Conservation (phyloP, 2,888 invertebrate genomes). For the Lasioglossum figueresi region DNA sequence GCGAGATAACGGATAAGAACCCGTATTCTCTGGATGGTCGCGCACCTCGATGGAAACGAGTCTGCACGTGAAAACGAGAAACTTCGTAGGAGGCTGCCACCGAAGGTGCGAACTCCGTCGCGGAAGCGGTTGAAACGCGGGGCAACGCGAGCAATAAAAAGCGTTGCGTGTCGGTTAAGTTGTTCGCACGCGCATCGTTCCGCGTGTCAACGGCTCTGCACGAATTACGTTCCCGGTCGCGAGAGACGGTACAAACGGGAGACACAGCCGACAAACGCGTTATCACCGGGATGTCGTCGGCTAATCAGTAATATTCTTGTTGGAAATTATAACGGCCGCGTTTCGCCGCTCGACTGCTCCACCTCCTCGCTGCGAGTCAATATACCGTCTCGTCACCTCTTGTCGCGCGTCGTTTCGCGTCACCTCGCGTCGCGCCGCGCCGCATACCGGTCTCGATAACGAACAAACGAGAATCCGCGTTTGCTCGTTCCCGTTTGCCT, state of each 20-base stretch:
- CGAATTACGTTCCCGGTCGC: neutral
- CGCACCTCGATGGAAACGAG: neutral
- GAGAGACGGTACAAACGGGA: neutral
- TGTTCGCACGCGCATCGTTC: neutral
- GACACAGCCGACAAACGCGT: neutral
- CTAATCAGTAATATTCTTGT: constrained; percentile 6
- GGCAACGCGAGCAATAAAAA: neutral
- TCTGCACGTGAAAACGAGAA: neutral
- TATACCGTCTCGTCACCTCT: neutral
- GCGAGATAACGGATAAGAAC: constrained; percentile 28
- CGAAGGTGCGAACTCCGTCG: neutral
- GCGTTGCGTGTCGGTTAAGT: neutral
- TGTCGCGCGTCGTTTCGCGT: neutral
- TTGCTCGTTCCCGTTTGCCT: neutral
- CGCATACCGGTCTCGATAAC: neutral
- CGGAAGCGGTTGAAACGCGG: neutral
- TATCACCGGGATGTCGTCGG: constrained; percentile 1
- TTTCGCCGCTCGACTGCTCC: constrained; percentile 5
- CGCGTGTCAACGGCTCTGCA: neutral
- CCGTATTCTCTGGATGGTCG: constrained; percentile 10
- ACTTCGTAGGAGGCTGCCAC: neutral
- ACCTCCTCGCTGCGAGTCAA: neutral
- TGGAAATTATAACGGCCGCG: constrained; percentile 10
- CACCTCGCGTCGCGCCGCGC: neutral
- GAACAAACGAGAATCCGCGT: neutral